These are phyloP conservation scores for human (Homo sapiens) DNA, from an alignment of 2,113 vertebrate species.

Conservation along the genomic window GRCh38 chr7:18292501-18293000, in stretches of 20 bases:
- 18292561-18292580: neutral
- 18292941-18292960: slow-evolving; percentile 64
- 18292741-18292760: slow-evolving; percentile 58
- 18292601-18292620: neutral
- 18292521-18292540: slow-evolving; percentile 53
- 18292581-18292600: slow-evolving; percentile 44
- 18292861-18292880: slow-evolving; percentile 40
- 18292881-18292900: slow-evolving; percentile 25
- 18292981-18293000: neutral
- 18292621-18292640: slow-evolving; percentile 36
- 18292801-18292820: slow-evolving; percentile 41
- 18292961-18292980: slow-evolving; percentile 20
- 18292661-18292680: slow-evolving; percentile 57
- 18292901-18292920: slow-evolving; percentile 69
- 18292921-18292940: slow-evolving; percentile 71
- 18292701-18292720: slow-evolving; percentile 36
- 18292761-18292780: slow-evolving; percentile 39
- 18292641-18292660: slow-evolving; percentile 28
- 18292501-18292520: slow-evolving; percentile 44
- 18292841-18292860: slow-evolving; percentile 62
- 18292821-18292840: slow-evolving; percentile 59
- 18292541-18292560: neutral
- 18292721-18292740: slow-evolving; percentile 13
- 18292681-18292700: slow-evolving; percentile 48
- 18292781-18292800: slow-evolving; percentile 49